Evolutionary conservation across 2,113 vertebrate genomes (phyloP).

Genomic region (Alaudala cheleensis): DNA sequence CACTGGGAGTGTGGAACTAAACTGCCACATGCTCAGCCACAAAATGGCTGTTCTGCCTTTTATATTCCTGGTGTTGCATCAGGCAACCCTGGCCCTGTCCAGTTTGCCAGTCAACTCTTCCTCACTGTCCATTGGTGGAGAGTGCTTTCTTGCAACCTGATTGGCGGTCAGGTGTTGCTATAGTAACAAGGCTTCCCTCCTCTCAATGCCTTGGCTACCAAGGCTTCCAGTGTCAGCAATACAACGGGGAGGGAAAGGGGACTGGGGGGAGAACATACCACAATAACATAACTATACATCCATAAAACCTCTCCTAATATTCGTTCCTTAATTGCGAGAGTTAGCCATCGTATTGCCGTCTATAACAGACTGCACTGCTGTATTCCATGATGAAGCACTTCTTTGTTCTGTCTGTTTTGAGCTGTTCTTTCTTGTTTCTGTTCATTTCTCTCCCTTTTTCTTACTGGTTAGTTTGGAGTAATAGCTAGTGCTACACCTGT

Average conservation of each 20-base stretch:
- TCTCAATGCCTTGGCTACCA: neutral
- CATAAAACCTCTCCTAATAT: neutral
- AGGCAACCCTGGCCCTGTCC: neutral
- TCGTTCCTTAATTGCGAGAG: neutral
- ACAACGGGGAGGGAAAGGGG: neutral
- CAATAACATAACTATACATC: neutral
- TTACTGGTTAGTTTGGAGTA: neutral
- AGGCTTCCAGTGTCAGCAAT: neutral
- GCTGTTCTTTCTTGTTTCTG: neutral
- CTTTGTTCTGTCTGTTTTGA: neutral
- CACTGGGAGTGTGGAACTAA: rapidly evolving
- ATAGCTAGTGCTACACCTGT: neutral
- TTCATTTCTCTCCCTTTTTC: neutral
- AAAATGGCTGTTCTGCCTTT: neutral
- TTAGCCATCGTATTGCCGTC: neutral
- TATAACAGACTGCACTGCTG: neutral
- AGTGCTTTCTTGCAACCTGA: neutral
- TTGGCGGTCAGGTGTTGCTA: neutral
- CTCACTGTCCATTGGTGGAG: too few relatives aligned
- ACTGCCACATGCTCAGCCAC: rapidly evolving
- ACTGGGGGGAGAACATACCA: neutral
- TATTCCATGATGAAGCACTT: neutral
- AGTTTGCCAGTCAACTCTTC: neutral
- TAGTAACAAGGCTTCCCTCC: neutral
- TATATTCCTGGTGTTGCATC: too few relatives aligned